Percentiles rank a stretch among this genome's conserved stretches.
Conservation (phyloP, 2,113 vertebrate species). For the Myotis davidii region DNA sequence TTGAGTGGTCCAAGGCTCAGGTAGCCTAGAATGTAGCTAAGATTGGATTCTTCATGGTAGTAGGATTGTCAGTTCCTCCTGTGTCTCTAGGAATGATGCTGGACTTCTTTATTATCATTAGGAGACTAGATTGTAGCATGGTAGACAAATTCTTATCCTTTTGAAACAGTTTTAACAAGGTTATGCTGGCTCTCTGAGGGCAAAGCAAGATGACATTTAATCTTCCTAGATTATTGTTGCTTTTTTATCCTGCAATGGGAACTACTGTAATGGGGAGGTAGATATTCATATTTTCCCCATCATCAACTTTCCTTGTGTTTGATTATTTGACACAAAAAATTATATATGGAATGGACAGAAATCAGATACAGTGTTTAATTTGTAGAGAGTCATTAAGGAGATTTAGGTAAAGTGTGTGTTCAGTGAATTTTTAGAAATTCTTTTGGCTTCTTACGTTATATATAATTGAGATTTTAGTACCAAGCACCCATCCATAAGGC, state of each 20-base stretch:
- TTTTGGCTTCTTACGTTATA: not conserved
- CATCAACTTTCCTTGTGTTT: constrained; percentile 32
- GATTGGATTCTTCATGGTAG: not conserved
- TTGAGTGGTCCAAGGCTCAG: not conserved
- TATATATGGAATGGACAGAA: not conserved
- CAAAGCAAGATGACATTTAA: constrained; percentile 23
- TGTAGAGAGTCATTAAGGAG: constrained; percentile 31
- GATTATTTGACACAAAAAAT: constrained; percentile 11
- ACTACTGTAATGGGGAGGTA: not conserved
- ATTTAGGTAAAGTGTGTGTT: constrained; percentile 17
- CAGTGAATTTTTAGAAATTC: not conserved
- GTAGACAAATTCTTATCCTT: constrained; percentile 45
- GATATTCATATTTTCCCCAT: not conserved
- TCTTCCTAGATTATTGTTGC: not conserved
- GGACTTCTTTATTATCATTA: not conserved
- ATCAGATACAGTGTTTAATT: constrained; percentile 39
- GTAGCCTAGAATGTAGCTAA: not conserved
- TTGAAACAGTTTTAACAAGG: constrained; percentile 20
- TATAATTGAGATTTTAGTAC: constrained; percentile 38
- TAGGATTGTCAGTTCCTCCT: not conserved
- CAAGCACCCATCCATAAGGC: not conserved
- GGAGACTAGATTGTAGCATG: constrained; percentile 16
- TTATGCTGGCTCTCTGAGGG: constrained; percentile 1
- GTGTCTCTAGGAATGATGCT: not conserved
- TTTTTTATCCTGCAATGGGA: constrained; percentile 25